phyloP scores from a whole-genome alignment of 2,113 vertebrate genomes.

The Motacilla tschutschensis region DNA sequence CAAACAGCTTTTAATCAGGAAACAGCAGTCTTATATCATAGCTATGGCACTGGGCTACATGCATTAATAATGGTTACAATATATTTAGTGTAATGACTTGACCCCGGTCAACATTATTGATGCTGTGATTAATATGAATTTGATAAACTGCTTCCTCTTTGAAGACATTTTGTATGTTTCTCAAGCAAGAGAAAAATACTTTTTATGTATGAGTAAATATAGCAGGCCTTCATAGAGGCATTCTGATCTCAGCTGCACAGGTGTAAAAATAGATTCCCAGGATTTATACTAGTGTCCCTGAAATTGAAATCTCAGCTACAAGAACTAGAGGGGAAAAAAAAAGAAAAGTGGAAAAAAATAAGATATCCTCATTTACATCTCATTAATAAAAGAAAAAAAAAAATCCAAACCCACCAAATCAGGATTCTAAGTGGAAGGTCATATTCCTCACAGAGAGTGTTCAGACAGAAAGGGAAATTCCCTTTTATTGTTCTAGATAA shows the following conservation, averaged over 20 bases:
- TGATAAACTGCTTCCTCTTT: conserved; percentile 76
- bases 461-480: conserved; percentile 46
- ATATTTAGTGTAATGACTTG: conserved; percentile 74
- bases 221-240: not conserved
- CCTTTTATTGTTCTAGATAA: conserved; percentile 51
- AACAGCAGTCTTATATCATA: conserved; percentile 57
- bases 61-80: conserved; percentile 67
- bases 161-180: conserved; percentile 53
- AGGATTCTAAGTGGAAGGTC: not conserved
- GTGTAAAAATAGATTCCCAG: conserved; percentile 41
- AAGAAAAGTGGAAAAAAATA: not conserved
- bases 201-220: conserved; percentile 50
- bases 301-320: not conserved
- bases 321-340: not conserved
- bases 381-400: conserved; percentile 1
- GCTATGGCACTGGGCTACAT: conserved; percentile 50
- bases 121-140: conserved; percentile 66
- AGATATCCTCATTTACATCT: not conserved
- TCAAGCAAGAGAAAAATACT: conserved; percentile 56
- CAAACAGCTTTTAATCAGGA: conserved; percentile 66
- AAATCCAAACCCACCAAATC: not conserved
- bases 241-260: conserved; percentile 32
- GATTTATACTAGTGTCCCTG: conserved; percentile 18
- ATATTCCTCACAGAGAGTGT: not conserved
- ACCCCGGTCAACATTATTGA: conserved; percentile 61